phyloP scores from a whole-genome alignment of 92 coral and sea anemone genomes.

The Epizoanthus ramosus region DNA sequence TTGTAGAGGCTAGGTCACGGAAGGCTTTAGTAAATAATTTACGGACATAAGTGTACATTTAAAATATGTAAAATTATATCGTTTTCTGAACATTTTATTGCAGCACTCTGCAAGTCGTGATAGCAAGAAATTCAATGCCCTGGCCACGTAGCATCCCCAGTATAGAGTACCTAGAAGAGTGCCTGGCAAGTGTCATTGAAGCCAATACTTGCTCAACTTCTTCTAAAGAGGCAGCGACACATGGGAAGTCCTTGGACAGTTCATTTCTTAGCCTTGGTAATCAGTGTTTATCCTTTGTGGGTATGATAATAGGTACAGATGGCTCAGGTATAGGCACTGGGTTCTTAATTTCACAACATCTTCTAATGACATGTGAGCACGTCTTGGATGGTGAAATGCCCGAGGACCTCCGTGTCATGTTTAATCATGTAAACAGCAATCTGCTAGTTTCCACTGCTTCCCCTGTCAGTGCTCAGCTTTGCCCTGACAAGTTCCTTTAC shows the following conservation, averaged over 20 bases:
- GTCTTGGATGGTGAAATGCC: background rate
- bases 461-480: background rate
- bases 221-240: background rate
- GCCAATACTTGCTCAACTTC: background rate
- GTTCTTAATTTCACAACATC: background rate
- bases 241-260: background rate
- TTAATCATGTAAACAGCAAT: background rate
- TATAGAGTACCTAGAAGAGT: background rate
- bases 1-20: too few relatives aligned
- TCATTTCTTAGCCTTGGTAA: constrained; percentile 6
- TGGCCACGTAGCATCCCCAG: background rate
- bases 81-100: too few relatives aligned
- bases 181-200: background rate
- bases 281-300: constrained; percentile 9
- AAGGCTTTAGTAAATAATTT: too few relatives aligned
- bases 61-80: too few relatives aligned
- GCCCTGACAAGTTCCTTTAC: background rate
- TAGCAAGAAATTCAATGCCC: background rate
- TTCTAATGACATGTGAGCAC: background rate
- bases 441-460: background rate
- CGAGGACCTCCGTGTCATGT: background rate
- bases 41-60: too few relatives aligned
- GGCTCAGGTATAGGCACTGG: background rate
- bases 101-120: background rate
- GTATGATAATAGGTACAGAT: background rate